Evolutionary conservation across 2,113 vertebrate genomes (phyloP).

Genomic region (Melozone crissalis): DNA sequence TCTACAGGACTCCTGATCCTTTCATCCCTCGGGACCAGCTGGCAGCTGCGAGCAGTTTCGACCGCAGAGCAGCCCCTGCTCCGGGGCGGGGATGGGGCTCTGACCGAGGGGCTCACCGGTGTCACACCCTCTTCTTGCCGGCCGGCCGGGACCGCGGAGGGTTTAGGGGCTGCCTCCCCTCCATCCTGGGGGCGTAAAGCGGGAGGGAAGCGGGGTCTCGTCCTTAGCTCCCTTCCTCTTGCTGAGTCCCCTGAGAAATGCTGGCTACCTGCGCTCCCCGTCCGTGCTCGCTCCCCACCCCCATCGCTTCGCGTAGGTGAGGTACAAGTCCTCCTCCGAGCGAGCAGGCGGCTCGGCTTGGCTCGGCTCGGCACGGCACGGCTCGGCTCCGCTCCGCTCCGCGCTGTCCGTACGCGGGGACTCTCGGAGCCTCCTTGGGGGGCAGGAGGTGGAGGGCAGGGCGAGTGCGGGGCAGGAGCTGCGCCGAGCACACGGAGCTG

Average conservation of each 20-base stretch:
- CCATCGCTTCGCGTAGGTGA: not conserved
- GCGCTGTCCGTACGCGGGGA: accelerated
- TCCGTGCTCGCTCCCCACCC: no score
- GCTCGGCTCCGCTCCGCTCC: not conserved
- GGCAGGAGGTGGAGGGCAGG: not conserved
- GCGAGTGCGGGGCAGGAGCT: not conserved
- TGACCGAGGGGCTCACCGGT: not conserved
- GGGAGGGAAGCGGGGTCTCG: not conserved
- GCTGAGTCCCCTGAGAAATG: not conserved
- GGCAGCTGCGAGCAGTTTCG: not conserved
- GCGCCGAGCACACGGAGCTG: not conserved
- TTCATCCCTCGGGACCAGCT: not conserved
- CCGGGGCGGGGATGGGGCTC: not conserved
- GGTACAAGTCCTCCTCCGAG: not conserved
- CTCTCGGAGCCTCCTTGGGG: not conserved
- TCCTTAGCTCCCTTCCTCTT: not conserved
- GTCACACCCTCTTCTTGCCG: not conserved
- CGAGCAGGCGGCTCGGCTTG: not conserved
- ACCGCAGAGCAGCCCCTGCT: not conserved
- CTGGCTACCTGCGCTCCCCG: not conserved
- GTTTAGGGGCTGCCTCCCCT: not conserved
- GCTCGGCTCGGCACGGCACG: not conserved
- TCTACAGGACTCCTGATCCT: not conserved
- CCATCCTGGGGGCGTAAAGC: no score
- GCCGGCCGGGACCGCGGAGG: no score